These are phyloP conservation scores for Hippopotamus amphibius DNA, from an alignment of 2,113 vertebrate genomes.

Conservation along the genomic window DNA sequence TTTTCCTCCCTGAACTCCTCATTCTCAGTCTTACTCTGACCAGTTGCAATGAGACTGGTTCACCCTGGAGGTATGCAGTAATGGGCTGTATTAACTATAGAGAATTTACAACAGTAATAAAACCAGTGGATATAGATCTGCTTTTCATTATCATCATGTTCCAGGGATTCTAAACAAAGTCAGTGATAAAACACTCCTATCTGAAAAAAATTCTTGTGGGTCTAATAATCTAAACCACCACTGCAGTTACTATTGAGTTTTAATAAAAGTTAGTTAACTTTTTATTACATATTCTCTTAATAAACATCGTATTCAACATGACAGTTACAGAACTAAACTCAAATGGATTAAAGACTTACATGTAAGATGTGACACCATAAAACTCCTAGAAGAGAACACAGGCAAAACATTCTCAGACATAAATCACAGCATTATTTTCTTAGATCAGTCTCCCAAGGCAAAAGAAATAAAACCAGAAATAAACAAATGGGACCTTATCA, in stretches of 20 bases:
- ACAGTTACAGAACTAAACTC: no score
- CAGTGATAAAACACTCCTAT: not conserved
- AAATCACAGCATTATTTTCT: no score
- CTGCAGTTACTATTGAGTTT: not conserved
- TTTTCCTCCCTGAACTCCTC: no score
- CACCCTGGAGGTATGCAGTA: not conserved
- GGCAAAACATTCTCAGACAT: no score
- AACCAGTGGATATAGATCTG: not conserved
- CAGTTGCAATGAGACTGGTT: not conserved
- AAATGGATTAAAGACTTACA: no score
- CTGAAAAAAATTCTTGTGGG: not conserved
- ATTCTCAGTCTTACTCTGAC: no score
- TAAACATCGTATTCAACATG: not conserved
- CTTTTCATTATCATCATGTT: not conserved
- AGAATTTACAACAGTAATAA: constrained; percentile 29
- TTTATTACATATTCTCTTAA: not conserved
- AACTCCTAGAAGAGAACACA: no score
- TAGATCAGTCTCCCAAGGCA: no score
- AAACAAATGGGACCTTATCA: no score
- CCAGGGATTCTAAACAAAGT: not conserved
- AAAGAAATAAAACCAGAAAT: no score
- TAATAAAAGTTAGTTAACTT: not conserved
- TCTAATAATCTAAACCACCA: constrained; percentile 13
- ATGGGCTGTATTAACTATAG: not conserved
- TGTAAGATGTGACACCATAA: no score